Conservation (phyloP, 2,888 invertebrate species). For the Eilema depressum region DNA sequence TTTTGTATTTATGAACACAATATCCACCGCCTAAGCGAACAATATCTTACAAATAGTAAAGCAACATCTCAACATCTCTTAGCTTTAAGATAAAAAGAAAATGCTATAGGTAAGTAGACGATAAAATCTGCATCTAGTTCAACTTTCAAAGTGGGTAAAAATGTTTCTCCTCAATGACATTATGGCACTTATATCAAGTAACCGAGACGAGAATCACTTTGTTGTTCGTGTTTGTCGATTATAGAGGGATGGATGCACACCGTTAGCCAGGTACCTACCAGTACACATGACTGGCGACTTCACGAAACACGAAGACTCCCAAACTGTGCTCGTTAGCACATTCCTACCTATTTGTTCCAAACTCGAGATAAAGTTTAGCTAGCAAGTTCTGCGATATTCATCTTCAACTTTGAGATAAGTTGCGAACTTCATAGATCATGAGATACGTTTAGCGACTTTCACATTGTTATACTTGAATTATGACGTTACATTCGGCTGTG, state of each 20-base stretch:
- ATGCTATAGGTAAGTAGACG: background rate
- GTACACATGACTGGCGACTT: conserved; percentile 18
- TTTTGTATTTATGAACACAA: background rate
- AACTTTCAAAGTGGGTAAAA: background rate
- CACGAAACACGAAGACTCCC: conserved; percentile 50
- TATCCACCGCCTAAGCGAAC: background rate
- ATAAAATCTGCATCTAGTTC: background rate
- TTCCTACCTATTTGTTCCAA: conserved; percentile 47
- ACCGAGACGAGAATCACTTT: background rate
- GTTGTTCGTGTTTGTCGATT: background rate
- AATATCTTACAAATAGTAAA: background rate
- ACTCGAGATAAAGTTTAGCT: conserved; percentile 57
- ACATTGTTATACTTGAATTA: conserved; percentile 46
- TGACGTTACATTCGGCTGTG: conserved; percentile 23
- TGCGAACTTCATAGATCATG: conserved; percentile 55
- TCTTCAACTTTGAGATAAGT: conserved; percentile 55
- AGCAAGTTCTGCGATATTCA: conserved; percentile 67
- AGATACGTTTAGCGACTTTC: conserved; percentile 51
- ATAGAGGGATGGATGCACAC: conserved; percentile 18
- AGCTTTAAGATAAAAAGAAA: background rate
- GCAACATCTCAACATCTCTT: background rate
- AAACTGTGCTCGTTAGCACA: conserved; percentile 62
- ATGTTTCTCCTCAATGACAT: background rate
- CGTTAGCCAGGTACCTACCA: conserved; percentile 28
- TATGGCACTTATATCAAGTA: background rate